Base-by-base conservation (phyloP, 2,888 invertebrate species). In the Priocnemis perturbator region DNA sequence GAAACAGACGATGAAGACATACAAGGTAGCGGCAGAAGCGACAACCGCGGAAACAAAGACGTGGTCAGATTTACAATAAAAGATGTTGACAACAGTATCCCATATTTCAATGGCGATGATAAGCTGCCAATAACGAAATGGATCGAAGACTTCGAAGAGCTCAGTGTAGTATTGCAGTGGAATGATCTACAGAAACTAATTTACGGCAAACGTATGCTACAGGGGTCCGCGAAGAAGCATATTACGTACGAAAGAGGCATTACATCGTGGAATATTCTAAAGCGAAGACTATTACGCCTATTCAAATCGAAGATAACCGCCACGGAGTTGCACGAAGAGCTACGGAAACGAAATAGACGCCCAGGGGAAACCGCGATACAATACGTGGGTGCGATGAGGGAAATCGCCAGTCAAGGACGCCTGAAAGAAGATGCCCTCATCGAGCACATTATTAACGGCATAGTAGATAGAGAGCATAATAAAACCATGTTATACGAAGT, bases 111-210 rank as follows among this genome's bases (percentile, higher is more conserved):
- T 15, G 76, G 75, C 4, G 74, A 73, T 23, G 73, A 71, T 44
- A 20, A 48, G 1, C 3, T 56, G 26, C 58, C 26, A 9, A 44
- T 77, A 0, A 15, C 52, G 19, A 50, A 60, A 26, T 81, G 81
- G 78, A 17, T 79, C 3, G 50, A 67, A 14, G 71, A 78, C 14
- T 81, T 81, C 26, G 77, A 81, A 55, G 74, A 72, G 11, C 60
- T 72, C 20, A 68, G 69, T 14, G 48, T n/a, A 17, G 17, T 78
- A 15, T 67, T 69, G 3, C 20, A 56, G n/a, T 80, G 77, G 78
- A 20, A 60, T 7, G 64, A 75, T 2, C 14, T 76, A 0, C 79
- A 78, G 4, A 78, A 63, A 48, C 4, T 77, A 2, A 72, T 76
- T 0, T 79, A 74, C 20, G 76, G 68, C 0, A 74, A 73, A 37